Base-by-base conservation (phyloP, 2,113 vertebrate species). In the Beaufortia kweichowensis region DNA sequence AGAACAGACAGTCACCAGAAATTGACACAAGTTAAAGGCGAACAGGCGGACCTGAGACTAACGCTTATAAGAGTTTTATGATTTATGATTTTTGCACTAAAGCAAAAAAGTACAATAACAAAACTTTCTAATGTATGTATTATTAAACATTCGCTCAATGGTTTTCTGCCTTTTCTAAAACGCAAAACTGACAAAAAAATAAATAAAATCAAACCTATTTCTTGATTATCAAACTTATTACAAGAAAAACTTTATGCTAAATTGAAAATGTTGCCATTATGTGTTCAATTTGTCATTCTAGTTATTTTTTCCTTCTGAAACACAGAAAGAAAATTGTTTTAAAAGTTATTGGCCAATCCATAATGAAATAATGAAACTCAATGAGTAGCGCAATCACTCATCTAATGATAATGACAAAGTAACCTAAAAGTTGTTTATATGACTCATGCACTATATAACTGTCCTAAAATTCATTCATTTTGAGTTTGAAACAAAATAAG, bases 1-100 rank as follows among this genome's bases (percentile, higher is more conserved):
- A 35, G 41, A 73, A 72, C 61, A 79, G 48, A 73, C 35, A 74
- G 39, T 59, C 60, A 74, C 26, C 57, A 35, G 50, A 55, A 69
- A 46, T 33, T 62, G 46, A 62, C 15, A 55, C 31, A 41, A 8
- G 60, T 50, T 33, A 26, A 2, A 63, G 29, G 77, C 66, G 73
- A 75, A 41, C 35, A 57, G 33, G 21, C 68, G 24, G 53, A 57
- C 68, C 48, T 2, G 6, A 4, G 48, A 17, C 19, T 56, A 35
- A 39, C 29, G 28, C 53, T 11, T 57, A 31, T 56, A 53, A 21
- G 6, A 21, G 19, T 53, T 53, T 7, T 53, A 41, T 71, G 69
- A 71, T 59, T 71, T 41, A 59, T 59, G 50, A 71, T 41, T 59
- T 71, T 23, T 41, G 21, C 33, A 41, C 31, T 17, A 21, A 50